Conservation (phyloP, 2,888 invertebrate species). For the Tipula helvola region DNA sequence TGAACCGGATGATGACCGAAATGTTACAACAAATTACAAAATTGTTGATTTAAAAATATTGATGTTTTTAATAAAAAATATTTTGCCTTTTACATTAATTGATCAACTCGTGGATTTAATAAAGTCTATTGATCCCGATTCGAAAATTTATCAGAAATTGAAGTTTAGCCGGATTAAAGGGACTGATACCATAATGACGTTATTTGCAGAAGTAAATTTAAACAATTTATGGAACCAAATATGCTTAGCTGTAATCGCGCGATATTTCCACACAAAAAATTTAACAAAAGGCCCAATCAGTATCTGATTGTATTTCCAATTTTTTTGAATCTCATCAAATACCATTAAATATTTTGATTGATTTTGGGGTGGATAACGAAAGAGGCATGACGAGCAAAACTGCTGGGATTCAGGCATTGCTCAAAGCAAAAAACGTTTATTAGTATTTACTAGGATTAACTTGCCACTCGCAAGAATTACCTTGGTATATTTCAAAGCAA, state of each 20-base stretch:
- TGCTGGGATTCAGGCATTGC: background rate
- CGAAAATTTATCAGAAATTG: background rate
- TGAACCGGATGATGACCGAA: background rate
- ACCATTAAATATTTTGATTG: background rate
- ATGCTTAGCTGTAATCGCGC: background rate
- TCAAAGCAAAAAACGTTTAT: background rate
- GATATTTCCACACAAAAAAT: background rate
- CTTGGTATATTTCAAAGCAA: constrained; percentile 22
- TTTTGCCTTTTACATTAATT: background rate
- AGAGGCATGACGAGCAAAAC: background rate
- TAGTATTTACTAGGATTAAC: constrained; percentile 20
- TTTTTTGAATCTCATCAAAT: too few species aligned
- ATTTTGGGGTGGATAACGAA: background rate
- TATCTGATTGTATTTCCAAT: background rate
- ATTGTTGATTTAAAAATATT: background rate
- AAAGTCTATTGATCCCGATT: background rate
- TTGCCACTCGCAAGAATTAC: constrained; percentile 21
- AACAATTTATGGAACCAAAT: too few species aligned
- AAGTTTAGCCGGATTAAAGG: background rate
- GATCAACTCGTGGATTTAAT: background rate
- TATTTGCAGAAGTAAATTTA: background rate
- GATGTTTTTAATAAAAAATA: background rate
- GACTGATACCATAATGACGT: background rate
- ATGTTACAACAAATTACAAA: background rate
- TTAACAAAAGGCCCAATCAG: constrained; percentile 14